phyloP scores from a whole-genome alignment of 1,140 invertebrate genomes.

The Anadara kagoshimensis region DNA sequence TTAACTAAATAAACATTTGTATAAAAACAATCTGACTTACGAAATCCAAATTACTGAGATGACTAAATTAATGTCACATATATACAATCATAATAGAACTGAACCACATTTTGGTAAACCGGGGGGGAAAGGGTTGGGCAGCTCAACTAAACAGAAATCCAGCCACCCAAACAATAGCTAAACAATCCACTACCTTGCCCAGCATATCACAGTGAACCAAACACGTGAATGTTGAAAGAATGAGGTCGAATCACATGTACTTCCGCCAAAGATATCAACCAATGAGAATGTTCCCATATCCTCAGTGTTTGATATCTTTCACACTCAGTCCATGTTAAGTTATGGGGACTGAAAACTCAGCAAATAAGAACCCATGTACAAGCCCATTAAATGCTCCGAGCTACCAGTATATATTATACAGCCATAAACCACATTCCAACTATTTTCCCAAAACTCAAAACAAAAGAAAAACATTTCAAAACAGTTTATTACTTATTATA shows the following conservation, averaged over 20 bases:
- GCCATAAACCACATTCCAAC: neutral
- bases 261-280: conserved; percentile 10
- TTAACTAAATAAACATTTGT: neutral
- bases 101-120: conserved; percentile 9
- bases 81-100: neutral
- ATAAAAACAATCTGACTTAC: neutral
- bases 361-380: neutral
- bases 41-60: neutral
- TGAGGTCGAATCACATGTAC: conserved; percentile 10
- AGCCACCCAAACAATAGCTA: too few relatives aligned
- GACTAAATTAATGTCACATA: neutral
- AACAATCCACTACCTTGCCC: neutral
- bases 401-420: neutral
- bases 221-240: conserved; percentile 1
- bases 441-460: conserved; percentile 11
- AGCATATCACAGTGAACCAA: neutral
- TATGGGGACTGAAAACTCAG: conserved; percentile 5
- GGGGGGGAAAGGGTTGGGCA: neutral
- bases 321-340: conserved; percentile 14
- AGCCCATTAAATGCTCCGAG: neutral
- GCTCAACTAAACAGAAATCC: neutral
- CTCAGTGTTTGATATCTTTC: conserved; percentile 14
- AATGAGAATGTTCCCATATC: conserved; percentile 22
- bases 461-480: neutral
- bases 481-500: neutral